phyloP scores from a whole-genome alignment of 1,140 invertebrate genomes.

The Drosophila arizonae region DNA sequence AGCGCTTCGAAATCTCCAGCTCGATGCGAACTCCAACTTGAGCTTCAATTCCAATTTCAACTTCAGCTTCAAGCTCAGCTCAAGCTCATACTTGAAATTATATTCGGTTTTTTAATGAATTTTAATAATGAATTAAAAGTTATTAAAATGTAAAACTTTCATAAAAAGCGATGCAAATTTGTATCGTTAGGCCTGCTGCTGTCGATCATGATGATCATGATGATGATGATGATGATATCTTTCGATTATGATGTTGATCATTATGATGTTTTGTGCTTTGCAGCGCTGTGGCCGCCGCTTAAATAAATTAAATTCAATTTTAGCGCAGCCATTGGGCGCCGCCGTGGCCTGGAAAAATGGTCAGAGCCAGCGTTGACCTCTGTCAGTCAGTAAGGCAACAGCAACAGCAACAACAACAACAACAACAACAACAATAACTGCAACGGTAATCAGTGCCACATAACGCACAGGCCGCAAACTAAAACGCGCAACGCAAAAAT shows the following conservation, averaged over 20 bases:
- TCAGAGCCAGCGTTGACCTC: conserved; percentile 47
- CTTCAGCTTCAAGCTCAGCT: too few species aligned
- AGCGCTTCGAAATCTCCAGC: neutral
- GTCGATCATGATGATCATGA: neutral
- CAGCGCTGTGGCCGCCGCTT: conserved; percentile 20
- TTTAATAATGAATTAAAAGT: too few species aligned
- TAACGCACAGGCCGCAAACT: conserved; percentile 68
- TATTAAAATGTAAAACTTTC: too few species aligned
- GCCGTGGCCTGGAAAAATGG: conserved; percentile 44
- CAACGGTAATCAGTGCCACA: conserved; percentile 79
- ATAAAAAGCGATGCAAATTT: conserved; percentile 5
- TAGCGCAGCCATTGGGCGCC: conserved; percentile 47
- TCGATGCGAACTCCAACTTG: neutral
- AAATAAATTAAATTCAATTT: conserved; percentile 79
- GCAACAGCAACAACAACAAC: conserved; percentile 32
- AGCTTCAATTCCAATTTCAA: neutral
- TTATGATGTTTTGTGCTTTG: conserved; percentile 1
- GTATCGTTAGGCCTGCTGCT: conserved; percentile 3
- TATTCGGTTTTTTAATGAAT: neutral
- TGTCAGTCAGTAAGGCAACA: conserved; percentile 23
- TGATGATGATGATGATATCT: conserved; percentile 1
- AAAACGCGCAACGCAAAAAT: conserved; percentile 78
- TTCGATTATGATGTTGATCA: conserved; percentile 1
- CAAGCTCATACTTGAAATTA: neutral
- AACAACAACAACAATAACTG: conserved; percentile 5